Percentiles rank a stretch among this genome's conserved stretches.
Conservation (phyloP, 2,888 invertebrate species). For the Endomychus coccineus region DNA sequence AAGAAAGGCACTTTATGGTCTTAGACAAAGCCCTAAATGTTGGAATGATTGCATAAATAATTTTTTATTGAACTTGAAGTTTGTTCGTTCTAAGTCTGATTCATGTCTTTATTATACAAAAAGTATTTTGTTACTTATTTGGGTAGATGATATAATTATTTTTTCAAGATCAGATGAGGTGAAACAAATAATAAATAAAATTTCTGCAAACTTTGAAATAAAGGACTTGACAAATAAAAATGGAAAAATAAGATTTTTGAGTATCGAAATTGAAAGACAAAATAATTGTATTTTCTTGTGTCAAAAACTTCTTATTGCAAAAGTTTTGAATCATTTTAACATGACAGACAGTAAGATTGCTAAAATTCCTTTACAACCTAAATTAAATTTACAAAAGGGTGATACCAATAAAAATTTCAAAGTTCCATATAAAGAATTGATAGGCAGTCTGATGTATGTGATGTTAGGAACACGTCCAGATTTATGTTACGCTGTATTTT, state of each 20-base stretch:
- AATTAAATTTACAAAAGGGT: slow-evolving; percentile 12
- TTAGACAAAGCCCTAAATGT: slow-evolving; percentile 21
- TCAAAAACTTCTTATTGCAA: slow-evolving; percentile 19
- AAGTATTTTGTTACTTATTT: too few species aligned
- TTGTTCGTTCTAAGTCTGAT: slow-evolving; percentile 19
- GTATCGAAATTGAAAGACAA: slow-evolving; percentile 14
- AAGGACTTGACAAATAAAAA: slow-evolving; percentile 17
- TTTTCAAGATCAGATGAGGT: slow-evolving; percentile 15
- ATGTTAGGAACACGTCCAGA: slow-evolving; percentile 24
- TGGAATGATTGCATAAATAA: slow-evolving; percentile 18
- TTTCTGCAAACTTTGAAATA: slow-evolving; percentile 15
- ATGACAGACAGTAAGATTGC: slow-evolving; percentile 16
- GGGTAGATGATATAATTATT: too few species aligned
- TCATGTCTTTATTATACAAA: slow-evolving; percentile 22
- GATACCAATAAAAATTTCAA: neutral
- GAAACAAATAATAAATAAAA: slow-evolving; percentile 13
- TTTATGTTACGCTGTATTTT: slow-evolving; percentile 20
- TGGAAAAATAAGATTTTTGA: slow-evolving; percentile 17
- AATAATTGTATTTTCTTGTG: slow-evolving; percentile 13
- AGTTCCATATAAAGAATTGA: slow-evolving; percentile 16
- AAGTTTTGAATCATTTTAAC: slow-evolving; percentile 17
- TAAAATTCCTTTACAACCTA: slow-evolving; percentile 17
- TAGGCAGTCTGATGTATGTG: slow-evolving; percentile 21
- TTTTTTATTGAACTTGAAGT: slow-evolving; percentile 12
- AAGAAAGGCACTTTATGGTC: slow-evolving; percentile 19